Percentiles rank a stretch among this genome's conserved stretches.
Evolutionary conservation across 2,797 vertebrate species (phyloP).

Genomic region (Eremophila alpestris): DNA sequence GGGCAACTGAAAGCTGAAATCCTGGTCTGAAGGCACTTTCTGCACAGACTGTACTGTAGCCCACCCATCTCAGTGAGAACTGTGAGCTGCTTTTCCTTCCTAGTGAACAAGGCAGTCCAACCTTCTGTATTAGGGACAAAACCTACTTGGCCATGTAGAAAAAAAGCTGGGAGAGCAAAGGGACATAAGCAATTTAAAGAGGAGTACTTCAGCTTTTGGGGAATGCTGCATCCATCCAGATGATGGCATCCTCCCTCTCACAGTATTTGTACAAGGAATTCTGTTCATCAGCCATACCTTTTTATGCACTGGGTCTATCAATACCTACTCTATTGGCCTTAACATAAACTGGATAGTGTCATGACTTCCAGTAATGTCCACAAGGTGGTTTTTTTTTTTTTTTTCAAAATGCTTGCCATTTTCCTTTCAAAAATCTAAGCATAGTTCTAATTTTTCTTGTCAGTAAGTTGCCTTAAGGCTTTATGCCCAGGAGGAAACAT

Average conservation of each 20-base stretch:
- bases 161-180: not conserved
- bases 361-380: not conserved
- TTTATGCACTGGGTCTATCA: not conserved
- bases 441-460: not conserved
- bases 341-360: not conserved
- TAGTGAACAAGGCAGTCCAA: not conserved
- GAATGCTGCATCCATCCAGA: not conserved
- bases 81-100: not conserved
- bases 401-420: not conserved
- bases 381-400: not conserved
- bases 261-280: not conserved
- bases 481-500: not conserved
- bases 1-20: not conserved
- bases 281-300: not conserved
- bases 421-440: not conserved
- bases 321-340: not conserved
- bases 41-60: too few relatives aligned
- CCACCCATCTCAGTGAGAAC: not conserved
- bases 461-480: not conserved
- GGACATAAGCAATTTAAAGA: not conserved
- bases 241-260: not conserved
- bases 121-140: not conserved
- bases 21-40: rapidly evolving
- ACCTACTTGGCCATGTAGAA: not conserved
- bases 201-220: not conserved